Percentiles rank a stretch among this genome's conserved stretches.
These are phyloP conservation scores for Drosophila sucinea DNA, from an alignment of 1,140 invertebrate genomes.

Conservation along the genomic window DNA sequence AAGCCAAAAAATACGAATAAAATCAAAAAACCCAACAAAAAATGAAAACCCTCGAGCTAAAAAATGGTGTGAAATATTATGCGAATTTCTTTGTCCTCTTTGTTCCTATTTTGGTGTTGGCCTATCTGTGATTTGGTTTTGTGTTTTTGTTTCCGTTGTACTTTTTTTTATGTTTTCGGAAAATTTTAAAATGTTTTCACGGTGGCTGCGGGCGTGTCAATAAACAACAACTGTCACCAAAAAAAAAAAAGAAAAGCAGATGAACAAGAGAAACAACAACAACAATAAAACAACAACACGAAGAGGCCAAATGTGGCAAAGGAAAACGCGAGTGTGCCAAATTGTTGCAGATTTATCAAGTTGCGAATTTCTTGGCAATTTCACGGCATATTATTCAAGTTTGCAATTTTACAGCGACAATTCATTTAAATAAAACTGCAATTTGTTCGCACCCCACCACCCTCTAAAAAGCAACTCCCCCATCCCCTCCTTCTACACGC, in stretches of 20 bases:
- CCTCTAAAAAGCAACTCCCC: neutral
- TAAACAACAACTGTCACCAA: conserved; percentile 81
- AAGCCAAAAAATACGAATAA: conserved; percentile 49
- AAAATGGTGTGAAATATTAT: conserved; percentile 79
- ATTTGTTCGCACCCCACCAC: conserved; percentile 51
- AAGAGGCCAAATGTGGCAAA: conserved; percentile 20
- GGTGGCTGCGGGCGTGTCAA: conserved; percentile 77
- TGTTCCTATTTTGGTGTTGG: neutral
- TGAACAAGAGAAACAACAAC: neutral
- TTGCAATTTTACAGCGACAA: conserved; percentile 47
- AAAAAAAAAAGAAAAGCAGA: neutral
- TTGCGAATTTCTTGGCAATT: conserved; percentile 69
- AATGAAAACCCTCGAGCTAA: conserved; percentile 37
- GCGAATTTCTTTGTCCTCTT: conserved; percentile 57
- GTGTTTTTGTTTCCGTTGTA: conserved; percentile 31
- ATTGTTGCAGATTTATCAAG: conserved; percentile 77
- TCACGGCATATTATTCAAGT: conserved; percentile 70
- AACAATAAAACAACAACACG: neutral
- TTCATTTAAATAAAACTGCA: conserved; percentile 77
- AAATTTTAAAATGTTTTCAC: conserved; percentile 82
- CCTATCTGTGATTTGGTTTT: conserved; percentile 51
- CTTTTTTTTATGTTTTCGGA: conserved; percentile 71
- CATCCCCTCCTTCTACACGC: neutral
- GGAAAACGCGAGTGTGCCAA: conserved; percentile 68
- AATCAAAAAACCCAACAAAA: conserved; percentile 25